phyloP scores from a whole-genome alignment of 2,888 invertebrate species.

The Mystacides longicornis region DNA sequence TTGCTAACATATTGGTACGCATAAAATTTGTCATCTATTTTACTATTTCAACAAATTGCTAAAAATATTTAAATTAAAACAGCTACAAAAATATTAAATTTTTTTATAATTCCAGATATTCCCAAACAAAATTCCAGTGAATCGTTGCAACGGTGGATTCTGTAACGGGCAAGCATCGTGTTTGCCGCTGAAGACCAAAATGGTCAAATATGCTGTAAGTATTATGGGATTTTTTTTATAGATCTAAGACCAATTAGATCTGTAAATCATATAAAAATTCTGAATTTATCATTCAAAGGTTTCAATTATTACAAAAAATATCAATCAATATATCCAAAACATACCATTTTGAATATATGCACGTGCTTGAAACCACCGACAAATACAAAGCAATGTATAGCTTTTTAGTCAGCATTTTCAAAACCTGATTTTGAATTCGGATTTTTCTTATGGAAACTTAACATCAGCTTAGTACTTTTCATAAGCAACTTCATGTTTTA shows the following conservation, averaged over 20 bases:
- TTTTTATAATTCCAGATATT: conserved; percentile 28
- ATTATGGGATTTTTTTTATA: too few species aligned
- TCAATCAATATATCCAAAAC: not conserved
- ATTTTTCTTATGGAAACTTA: too few species aligned
- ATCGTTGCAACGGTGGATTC: conserved; percentile 31
- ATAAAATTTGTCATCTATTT: not conserved
- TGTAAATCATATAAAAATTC: too few species aligned
- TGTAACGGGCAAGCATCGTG: conserved; percentile 31
- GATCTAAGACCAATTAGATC: too few species aligned
- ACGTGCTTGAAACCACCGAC: too few species aligned
- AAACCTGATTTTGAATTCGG: too few species aligned
- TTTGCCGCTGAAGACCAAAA: conserved; percentile 27
- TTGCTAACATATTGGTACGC: conserved; percentile 13
- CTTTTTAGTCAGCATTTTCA: too few species aligned
- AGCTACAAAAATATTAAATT: not conserved
- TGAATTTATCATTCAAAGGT: too few species aligned
- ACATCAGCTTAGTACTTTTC: too few species aligned
- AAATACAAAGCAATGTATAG: too few species aligned
- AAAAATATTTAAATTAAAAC: not conserved
- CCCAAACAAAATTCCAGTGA: conserved; percentile 31
- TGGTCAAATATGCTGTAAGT: conserved; percentile 18
- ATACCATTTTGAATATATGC: too few species aligned
- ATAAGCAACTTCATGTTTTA: too few species aligned
- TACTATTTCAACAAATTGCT: not conserved
- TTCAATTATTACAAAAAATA: not conserved